phyloP scores from a whole-genome alignment of 1,140 invertebrate species.

The Diorhabda elongata region DNA sequence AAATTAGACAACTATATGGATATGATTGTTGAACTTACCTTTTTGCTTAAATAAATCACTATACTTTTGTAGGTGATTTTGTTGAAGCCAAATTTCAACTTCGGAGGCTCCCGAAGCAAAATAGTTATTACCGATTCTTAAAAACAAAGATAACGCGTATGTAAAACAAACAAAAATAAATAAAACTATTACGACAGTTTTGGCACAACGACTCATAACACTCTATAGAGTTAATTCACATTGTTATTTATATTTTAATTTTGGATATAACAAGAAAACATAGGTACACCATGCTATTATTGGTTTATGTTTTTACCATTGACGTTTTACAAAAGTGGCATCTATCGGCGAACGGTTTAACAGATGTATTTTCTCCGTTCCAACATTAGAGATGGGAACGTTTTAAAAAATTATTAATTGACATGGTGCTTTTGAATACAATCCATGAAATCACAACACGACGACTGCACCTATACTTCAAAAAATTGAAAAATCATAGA shows the following conservation, averaged over 20 bases:
- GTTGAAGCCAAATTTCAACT: slow-evolving; percentile 69
- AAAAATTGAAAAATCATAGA: no score
- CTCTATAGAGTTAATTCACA: slow-evolving; percentile 28
- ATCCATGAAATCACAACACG: no score
- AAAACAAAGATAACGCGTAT: slow-evolving; percentile 36
- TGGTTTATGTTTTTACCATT: not conserved
- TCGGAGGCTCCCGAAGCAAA: slow-evolving; percentile 47
- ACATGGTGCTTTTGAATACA: no score
- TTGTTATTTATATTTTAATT: slow-evolving; percentile 24
- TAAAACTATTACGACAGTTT: slow-evolving; percentile 35
- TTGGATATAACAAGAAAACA: not conserved
- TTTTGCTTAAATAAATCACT: slow-evolving; percentile 63
- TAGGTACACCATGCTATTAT: not conserved
- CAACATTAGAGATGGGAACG: no score
- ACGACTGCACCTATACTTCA: no score
- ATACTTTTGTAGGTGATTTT: slow-evolving; percentile 64
- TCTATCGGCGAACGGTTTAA: no score
- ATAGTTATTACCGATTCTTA: slow-evolving; percentile 25
- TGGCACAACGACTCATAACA: slow-evolving; percentile 42
- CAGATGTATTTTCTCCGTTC: no score
- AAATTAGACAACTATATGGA: no score
- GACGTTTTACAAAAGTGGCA: no score
- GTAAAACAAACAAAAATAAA: slow-evolving; percentile 35
- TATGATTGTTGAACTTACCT: slow-evolving; percentile 53
- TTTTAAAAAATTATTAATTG: no score